Percentiles rank a stretch among this genome's conserved stretches.
These are phyloP conservation scores for Hyles vespertilio DNA, from an alignment of 1,140 invertebrate genomes.

Conservation along the genomic window DNA sequence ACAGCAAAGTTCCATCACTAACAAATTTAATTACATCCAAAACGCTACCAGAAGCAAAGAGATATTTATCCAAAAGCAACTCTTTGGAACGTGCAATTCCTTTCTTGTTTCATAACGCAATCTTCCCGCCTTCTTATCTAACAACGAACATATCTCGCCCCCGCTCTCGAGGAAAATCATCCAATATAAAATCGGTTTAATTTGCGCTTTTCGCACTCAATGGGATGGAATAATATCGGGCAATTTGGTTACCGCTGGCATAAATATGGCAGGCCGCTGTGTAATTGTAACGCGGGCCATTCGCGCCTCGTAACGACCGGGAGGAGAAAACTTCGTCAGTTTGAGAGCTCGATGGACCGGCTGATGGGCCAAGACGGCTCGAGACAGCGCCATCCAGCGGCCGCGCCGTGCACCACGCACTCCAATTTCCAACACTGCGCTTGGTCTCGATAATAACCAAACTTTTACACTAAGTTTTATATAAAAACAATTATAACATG, in stretches of 20 bases:
- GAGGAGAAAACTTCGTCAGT: constrained; percentile 67
- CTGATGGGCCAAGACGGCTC: constrained; percentile 1
- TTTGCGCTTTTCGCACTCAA: constrained; percentile 76
- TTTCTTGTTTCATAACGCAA: constrained; percentile 75
- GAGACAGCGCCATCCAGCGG: constrained; percentile 5
- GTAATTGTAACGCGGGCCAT: constrained; percentile 73
- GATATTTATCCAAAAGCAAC: constrained; percentile 61
- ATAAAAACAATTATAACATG: too few species aligned
- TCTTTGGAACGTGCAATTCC: constrained; percentile 69
- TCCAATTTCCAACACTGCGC: too few species aligned
- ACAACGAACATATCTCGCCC: constrained; percentile 70
- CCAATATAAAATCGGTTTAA: constrained; percentile 76
- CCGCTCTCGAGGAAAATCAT: constrained; percentile 70
- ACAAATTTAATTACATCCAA: constrained; percentile 30
- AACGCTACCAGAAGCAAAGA: constrained; percentile 30
- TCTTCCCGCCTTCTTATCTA: constrained; percentile 70
- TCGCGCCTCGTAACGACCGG: constrained; percentile 71
- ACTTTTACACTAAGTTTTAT: too few species aligned
- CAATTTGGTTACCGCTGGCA: constrained; percentile 74
- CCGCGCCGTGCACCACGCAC: not conserved
- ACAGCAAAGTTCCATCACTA: constrained; percentile 5
- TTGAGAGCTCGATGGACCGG: constrained; percentile 46
- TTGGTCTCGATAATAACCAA: too few species aligned
- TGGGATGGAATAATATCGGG: constrained; percentile 75
- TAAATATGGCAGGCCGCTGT: constrained; percentile 71